These are phyloP conservation scores for Zonotrichia albicollis DNA, from an alignment of 2,797 vertebrate genomes.

Conservation along the genomic window DNA sequence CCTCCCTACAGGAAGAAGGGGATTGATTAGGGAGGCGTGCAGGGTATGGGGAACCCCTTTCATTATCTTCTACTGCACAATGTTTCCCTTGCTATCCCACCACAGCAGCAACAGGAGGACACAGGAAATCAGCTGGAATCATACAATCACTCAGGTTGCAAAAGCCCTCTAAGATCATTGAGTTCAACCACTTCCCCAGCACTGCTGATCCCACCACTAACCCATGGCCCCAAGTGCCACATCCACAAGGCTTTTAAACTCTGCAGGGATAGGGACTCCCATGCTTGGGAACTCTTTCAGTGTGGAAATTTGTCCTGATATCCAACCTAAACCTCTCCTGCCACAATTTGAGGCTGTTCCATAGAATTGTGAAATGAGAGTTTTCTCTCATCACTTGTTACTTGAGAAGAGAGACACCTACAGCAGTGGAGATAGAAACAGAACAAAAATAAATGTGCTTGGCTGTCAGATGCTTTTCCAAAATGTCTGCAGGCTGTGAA, in stretches of 20 bases:
- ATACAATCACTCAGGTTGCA: not conserved
- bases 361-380: not conserved
- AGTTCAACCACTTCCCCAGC: not conserved
- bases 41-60: not conserved
- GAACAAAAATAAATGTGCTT: not conserved
- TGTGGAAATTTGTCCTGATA: not conserved
- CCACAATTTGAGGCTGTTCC: not conserved
- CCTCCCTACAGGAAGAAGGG: accelerated
- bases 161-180: not conserved
- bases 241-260: not conserved
- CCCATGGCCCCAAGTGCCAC: not conserved
- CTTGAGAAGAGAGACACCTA: not conserved
- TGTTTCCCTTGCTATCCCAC: not conserved
- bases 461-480: not conserved
- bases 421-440: not conserved
- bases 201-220: not conserved
- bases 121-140: not conserved
- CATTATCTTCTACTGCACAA: not conserved
- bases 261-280: not conserved
- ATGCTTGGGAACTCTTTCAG: not conserved
- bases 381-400: not conserved
- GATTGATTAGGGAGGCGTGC: not conserved
- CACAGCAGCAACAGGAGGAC: not conserved
- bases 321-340: not conserved
- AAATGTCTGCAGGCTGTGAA: not conserved